A percentile compares a stretch with the other conserved stretches of the same genome.
Evolutionary conservation across 2,113 vertebrate species (phyloP).

Genomic region (Delphinapterus leucas): DNA sequence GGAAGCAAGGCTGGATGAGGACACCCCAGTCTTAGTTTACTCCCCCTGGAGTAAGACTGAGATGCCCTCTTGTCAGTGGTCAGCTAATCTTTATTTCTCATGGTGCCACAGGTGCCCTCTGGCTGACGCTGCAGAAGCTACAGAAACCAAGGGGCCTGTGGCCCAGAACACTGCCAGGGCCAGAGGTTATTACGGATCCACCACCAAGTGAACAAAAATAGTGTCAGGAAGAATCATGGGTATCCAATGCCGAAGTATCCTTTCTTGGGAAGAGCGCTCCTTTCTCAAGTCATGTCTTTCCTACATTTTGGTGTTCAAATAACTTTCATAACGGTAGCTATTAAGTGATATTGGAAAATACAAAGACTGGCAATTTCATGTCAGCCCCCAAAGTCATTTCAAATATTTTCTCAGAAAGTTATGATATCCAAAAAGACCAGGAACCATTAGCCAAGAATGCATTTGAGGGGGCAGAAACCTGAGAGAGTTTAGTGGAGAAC

Average conservation of each 20-base stretch:
- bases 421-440: neutral
- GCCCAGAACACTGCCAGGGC: neutral
- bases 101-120: neutral
- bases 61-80: neutral
- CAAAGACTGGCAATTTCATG: neutral
- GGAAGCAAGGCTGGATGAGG: neutral
- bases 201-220: neutral
- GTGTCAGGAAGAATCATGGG: neutral
- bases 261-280: neutral
- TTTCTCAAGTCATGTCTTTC: neutral
- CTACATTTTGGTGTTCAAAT: neutral
- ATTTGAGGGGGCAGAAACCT: rapidly evolving
- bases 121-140: neutral
- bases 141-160: neutral
- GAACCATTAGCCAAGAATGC: neutral
- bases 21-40: neutral
- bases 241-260: neutral
- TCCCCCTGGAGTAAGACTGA: neutral
- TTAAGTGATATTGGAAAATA: neutral
- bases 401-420: neutral
- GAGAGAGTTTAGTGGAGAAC: neutral
- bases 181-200: neutral
- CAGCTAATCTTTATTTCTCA: neutral
- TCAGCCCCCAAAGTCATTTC: neutral
- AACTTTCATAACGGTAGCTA: neutral